Base-by-base conservation (phyloP, 2,113 vertebrate species). In the Leucopsar rothschildi region DNA sequence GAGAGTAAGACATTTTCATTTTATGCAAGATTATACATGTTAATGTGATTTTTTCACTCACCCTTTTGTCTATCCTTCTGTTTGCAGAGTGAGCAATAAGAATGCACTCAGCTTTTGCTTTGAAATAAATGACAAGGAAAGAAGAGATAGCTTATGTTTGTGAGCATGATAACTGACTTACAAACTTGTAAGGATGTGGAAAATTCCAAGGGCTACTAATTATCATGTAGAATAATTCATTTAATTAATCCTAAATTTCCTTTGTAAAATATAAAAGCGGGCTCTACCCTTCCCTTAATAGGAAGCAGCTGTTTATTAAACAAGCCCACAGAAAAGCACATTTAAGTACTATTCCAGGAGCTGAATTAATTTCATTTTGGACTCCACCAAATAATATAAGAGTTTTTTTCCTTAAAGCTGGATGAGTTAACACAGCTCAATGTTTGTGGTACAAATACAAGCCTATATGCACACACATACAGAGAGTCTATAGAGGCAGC, bases 231-330 rank as follows among this genome's bases (percentile, higher is more conserved):
- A 65, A 31, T 69, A 82, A 82, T 82, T 92, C 6, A 17, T 84
- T 44, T 84, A 64, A 81, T 92, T 75, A 86, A 55, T 86, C n/a
- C 44, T 39, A 57, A 77, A 3, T 82, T 96, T 92, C 86, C 47
- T 70, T 80, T 81, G 39, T 66, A 88, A 90, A 89, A 82, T 9
- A 17, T 31, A 71, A 63, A 80, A 88, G 59, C 5, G 19, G 35
- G 39, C 39, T 81, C 66, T 92, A 90, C 64, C 55, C 60, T 92
- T 90, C 47, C 73, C 60, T 84, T 82, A 20, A 44, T 47, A 92
- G 76, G 80, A 95, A 92, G 63, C 82, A 91, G 64, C 69, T 92
- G 68, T 55, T 94, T 33, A 50, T 88, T 88, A 78, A 72, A 59
- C 6, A 49, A 86, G 39, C 17, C 15, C 37, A 22, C 15, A 78